These are phyloP conservation scores for Glyphotaelius pellucidus DNA, from an alignment of 2,888 invertebrate genomes.

Conservation along the genomic window DNA sequence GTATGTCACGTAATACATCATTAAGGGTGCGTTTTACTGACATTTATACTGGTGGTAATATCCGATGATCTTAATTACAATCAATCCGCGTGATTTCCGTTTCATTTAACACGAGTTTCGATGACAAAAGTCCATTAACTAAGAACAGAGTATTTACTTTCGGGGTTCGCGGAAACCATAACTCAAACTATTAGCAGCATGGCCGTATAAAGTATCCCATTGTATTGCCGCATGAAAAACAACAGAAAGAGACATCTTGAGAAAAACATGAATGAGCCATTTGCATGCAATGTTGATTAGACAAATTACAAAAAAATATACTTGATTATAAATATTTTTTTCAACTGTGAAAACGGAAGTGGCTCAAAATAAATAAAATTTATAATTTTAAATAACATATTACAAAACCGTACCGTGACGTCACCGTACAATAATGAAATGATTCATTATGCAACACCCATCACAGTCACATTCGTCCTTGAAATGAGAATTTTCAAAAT, in stretches of 20 bases:
- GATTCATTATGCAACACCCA: no score
- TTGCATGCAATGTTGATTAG: neutral
- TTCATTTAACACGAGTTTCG: neutral
- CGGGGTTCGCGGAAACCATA: conserved; percentile 18
- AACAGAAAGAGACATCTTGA: conserved; percentile 43
- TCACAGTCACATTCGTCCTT: no score
- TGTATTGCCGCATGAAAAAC: conserved; percentile 51
- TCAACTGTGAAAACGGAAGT: neutral
- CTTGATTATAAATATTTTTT: no score
- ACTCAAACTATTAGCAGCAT: conserved; percentile 46
- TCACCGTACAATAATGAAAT: no score
- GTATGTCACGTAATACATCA: neutral
- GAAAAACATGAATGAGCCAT: neutral
- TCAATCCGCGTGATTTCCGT: neutral
- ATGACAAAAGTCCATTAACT: conserved; percentile 16
- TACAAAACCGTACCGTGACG: no score
- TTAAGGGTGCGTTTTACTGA: neutral
- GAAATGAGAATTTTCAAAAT: no score
- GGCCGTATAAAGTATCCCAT: conserved; percentile 51
- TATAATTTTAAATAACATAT: no score
- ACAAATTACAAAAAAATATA: neutral
- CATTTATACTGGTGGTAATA: neutral
- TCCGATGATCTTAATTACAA: neutral
- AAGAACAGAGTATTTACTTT: conserved; percentile 23
- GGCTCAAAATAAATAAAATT: no score